A percentile compares a stretch with the other conserved stretches of the same genome.
phyloP scores from a whole-genome alignment of 2,888 invertebrate genomes.

The Clostera curtula region DNA sequence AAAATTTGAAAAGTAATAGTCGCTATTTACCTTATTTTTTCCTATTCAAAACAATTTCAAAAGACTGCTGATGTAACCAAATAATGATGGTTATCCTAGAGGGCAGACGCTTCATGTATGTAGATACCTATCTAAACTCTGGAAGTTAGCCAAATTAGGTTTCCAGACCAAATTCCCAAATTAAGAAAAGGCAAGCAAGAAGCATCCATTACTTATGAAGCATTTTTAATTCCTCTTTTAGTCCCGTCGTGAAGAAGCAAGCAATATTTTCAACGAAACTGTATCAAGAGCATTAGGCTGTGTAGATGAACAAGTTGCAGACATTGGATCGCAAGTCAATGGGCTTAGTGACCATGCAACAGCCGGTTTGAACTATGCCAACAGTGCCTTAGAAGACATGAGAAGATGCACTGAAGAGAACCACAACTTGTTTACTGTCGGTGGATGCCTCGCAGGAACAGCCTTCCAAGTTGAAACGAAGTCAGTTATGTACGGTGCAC shows the following conservation, averaged over 20 bases:
- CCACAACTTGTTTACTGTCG: constrained; percentile 32
- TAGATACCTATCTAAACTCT: too few species aligned
- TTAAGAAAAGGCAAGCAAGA: too few species aligned
- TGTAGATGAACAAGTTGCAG: constrained; percentile 39
- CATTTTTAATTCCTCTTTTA: constrained; percentile 20
- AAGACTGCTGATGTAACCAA: too few species aligned
- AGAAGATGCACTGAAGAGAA: constrained; percentile 37
- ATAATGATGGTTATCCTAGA: too few species aligned
- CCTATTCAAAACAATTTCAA: too few species aligned
- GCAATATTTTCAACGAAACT: constrained; percentile 36
- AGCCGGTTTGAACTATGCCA: constrained; percentile 32
- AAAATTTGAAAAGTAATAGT: too few species aligned
- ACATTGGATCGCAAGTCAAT: constrained; percentile 32
- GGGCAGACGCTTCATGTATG: too few species aligned
- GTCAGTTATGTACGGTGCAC: constrained; percentile 33
- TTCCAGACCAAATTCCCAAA: too few species aligned
- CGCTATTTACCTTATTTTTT: too few species aligned
- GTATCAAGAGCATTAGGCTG: constrained; percentile 34
- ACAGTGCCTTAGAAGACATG: constrained; percentile 38
- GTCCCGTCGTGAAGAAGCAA: constrained; percentile 36
- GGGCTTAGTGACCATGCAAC: constrained; percentile 27
- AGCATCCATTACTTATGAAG: constrained; percentile 1
- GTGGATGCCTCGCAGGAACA: constrained; percentile 43
- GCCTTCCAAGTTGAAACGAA: constrained; percentile 45
- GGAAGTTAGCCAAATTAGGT: too few species aligned